Evolutionary conservation across 2,888 invertebrate species (phyloP).

Genomic region (Alsophila aescularia): DNA sequence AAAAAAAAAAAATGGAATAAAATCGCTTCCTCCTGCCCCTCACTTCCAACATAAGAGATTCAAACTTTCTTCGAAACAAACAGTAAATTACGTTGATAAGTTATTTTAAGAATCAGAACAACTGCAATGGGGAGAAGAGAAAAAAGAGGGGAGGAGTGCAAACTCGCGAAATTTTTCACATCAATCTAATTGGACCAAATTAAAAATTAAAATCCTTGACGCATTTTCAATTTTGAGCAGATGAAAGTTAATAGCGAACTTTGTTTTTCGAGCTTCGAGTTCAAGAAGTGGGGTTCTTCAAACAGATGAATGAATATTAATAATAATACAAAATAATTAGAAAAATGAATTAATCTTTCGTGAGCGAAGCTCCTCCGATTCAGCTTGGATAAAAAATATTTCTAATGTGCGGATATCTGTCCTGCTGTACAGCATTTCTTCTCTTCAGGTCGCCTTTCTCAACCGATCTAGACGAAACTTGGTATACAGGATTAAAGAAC

Average conservation of each 20-base stretch:
- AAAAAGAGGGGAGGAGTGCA: conserved; percentile 36
- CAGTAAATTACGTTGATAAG: conserved; percentile 74
- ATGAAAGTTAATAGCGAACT: conserved; percentile 7
- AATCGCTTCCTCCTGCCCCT: conserved; percentile 26
- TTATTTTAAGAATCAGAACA: conserved; percentile 72
- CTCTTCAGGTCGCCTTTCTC: too few relatives aligned
- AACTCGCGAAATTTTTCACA: conserved; percentile 31
- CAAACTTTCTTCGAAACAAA: conserved; percentile 63
- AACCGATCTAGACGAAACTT: too few relatives aligned
- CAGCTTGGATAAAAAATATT: too few relatives aligned
- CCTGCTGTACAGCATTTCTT: too few relatives aligned
- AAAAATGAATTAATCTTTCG: too few relatives aligned
- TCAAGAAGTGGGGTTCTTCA: conserved; percentile 3
- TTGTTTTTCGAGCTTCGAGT: conserved; percentile 4
- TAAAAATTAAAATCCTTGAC: conserved; percentile 36
- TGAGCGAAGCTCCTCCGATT: too few relatives aligned
- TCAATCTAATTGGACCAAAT: conserved; percentile 37
- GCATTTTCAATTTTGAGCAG: conserved; percentile 29
- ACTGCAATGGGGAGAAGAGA: conserved; percentile 49
- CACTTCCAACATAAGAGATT: conserved; percentile 39
- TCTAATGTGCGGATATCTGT: too few relatives aligned
- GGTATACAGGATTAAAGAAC: too few relatives aligned
- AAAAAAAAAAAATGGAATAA: background rate
- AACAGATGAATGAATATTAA: conserved; percentile 2
- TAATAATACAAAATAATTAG: background rate